Conservation (phyloP, 2,888 invertebrate species). For the Reticulitermes lucifugus region DNA sequence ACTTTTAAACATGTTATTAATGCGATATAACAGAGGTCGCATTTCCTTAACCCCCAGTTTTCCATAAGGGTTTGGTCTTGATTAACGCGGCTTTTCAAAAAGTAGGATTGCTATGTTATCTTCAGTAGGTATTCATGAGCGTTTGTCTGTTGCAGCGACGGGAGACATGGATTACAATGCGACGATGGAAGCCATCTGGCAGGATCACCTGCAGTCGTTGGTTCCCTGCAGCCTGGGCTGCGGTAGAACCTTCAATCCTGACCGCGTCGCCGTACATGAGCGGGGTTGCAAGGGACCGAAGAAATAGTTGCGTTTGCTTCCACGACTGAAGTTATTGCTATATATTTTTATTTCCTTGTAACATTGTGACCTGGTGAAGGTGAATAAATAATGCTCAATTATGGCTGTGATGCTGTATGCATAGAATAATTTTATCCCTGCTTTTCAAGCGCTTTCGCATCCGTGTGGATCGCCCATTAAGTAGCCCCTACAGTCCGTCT, state of each 20-base stretch:
- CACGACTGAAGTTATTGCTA: background rate
- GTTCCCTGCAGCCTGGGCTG: conserved; percentile 69
- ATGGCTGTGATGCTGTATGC: background rate
- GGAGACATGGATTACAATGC: conserved; percentile 59
- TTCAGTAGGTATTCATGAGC: no score
- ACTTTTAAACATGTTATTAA: no score
- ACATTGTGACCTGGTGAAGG: background rate
- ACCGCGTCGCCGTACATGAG: conserved; percentile 72
- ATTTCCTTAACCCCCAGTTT: background rate
- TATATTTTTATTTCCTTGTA: background rate
- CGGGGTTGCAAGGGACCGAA: conserved; percentile 67
- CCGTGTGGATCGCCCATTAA: no score
- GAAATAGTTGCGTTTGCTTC: background rate
- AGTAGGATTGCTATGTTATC: no score
- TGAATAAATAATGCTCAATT: background rate
- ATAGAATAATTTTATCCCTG: no score
- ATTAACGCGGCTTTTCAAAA: no score
- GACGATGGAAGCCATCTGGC: conserved; percentile 68
- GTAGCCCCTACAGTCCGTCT: no score
- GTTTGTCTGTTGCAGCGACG: conserved; percentile 33
- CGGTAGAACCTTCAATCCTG: conserved; percentile 73
- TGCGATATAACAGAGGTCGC: no score
- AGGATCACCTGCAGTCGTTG: conserved; percentile 68
- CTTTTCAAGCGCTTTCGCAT: no score
- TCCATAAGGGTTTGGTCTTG: no score